Evolutionary conservation across 2,888 invertebrate genomes (phyloP), one percentile per base, ranked within the genome.

Genomic region (Erebia epiphron): DNA sequence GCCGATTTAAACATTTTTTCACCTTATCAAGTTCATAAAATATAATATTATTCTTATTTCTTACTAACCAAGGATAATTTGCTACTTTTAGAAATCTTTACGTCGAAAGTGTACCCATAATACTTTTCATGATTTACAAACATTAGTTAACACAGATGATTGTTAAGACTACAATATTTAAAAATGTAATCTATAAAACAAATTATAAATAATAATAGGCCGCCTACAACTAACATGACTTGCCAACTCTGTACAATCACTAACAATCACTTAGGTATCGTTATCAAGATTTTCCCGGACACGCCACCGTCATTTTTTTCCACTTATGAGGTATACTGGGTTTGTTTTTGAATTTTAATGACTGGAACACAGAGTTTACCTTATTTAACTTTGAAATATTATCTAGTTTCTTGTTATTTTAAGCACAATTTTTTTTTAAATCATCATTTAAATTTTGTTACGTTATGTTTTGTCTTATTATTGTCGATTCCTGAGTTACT

Each of bases 231-330:
- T 18, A 63, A 68, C 71, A 72, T 72, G 71, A 71, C 63, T 68
- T 14, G 52, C 35, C 66, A 49, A 69, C 57, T 57, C 46, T 61
- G 66, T 46, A 57, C 65, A 68, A 57, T 71, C 65, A 46, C 68
- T 35, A 66, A 66, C 61, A 72, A 66, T 72, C 72, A 69, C 69
- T 69, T 66, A 57, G 16, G 18, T n/a, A 16, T 49, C 21, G 14
- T 63, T 72, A 69, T 72, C 72, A 72, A 71, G 72, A 69, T 72
- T 52, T 49, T 63, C 16, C 49, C n/a, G 14, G n/a, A 46, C 72
- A 72, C 69, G 72, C 72, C 14, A 72, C 13, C 66, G 43, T 66
- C n/a, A 57, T 66, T 56, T 57, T 54, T 65, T 66, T 46, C 66
- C 66, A 56, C 46, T 46, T 66, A 66, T 18, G 61, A 43, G 61